Base-by-base conservation (phyloP, 2,888 invertebrate species). In the Crematogaster levior region DNA sequence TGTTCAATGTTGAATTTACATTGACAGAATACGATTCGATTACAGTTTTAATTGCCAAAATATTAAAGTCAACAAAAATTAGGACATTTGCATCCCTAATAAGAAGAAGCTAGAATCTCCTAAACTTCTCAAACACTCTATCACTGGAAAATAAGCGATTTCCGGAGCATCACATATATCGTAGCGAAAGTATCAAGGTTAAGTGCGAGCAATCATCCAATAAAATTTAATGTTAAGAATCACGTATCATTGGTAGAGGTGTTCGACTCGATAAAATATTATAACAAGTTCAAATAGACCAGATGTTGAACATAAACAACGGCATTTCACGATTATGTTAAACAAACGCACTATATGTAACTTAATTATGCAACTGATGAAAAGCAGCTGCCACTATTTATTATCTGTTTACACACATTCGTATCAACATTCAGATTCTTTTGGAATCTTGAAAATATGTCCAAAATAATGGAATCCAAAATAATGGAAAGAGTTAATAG, bases 181-280 rank as follows among this genome's bases (percentile, higher is more conserved):
- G 18, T 12, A 21, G 30, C 53, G 24, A 77, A 70, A 21, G 30
- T 56, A 77, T 77, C 56, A 53, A 4, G 72, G 72, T 77, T 77
- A 77, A 77, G 72, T 70, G 24, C 53, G 53, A 70, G 56, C 72
- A 70, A 77, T 77, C 77, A 77, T 68, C 12, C 72, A 77, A 77
- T 77, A 70, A 77, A 70, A 68, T 70, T 70, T 70, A 70, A 68
- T 77, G 56, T 77, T 77, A 77, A 56, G 77, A 77, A 77, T 70
- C 70, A 12, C 53, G 53, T 77, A 56, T 70, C 72, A 40, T 77
- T 70, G 72, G 24, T 15, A 12, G 30, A 77, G 30, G 21, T 77
- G 37, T 24, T 74, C 48, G 48, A 53, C 66, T 66, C 18, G 30
- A 43, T 77, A 53, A 68, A 77, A 53, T 40, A 10, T 77, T 40